Percentiles rank a stretch among this genome's conserved stretches.
Evolutionary conservation across 2,888 invertebrate genomes (phyloP).

Genomic region (Andrena camellia): DNA sequence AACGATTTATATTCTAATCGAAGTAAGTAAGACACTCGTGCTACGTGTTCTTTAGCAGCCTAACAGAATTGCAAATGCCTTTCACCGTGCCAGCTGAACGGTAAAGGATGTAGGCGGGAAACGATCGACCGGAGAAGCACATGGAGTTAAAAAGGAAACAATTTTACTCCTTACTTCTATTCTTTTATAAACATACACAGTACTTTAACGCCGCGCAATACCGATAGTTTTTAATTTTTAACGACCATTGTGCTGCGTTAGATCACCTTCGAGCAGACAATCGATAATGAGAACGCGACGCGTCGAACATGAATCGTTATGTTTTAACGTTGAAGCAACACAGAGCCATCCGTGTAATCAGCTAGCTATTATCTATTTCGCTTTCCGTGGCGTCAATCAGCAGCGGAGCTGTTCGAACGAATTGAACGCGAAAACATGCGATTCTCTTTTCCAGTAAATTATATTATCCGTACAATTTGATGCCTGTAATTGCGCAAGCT

Average conservation of each 20-base stretch:
- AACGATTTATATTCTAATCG: conserved; percentile 10
- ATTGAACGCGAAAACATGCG: conserved; percentile 10
- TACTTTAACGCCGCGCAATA: conserved; percentile 19
- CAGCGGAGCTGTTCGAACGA: not conserved
- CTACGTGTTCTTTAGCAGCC: conserved; percentile 9
- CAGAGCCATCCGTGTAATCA: conserved; percentile 25
- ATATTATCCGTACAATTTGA: not conserved
- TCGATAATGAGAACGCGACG: conserved; percentile 21
- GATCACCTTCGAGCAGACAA: conserved; percentile 28
- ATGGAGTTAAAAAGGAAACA: not conserved
- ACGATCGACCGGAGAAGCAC: conserved; percentile 5
- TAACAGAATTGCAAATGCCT: conserved; percentile 29
- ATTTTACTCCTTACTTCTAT: not conserved
- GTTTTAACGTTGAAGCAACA: conserved; percentile 29
- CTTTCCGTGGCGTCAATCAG: conserved; percentile 19
- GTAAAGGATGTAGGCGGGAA: conserved; percentile 4
- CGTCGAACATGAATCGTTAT: conserved; percentile 3
- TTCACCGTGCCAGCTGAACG: conserved; percentile 27
- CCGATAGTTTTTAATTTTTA: conserved; percentile 21
- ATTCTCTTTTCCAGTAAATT: conserved; percentile 14
- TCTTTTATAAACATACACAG: not conserved
- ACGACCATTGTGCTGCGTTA: conserved; percentile 29
- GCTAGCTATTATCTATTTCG: conserved; percentile 31
- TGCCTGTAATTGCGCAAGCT: not conserved
- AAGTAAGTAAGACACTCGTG: not conserved